phyloP scores from a whole-genome alignment of 92 coral and sea anemone species.

The Zoanthus gigantus region DNA sequence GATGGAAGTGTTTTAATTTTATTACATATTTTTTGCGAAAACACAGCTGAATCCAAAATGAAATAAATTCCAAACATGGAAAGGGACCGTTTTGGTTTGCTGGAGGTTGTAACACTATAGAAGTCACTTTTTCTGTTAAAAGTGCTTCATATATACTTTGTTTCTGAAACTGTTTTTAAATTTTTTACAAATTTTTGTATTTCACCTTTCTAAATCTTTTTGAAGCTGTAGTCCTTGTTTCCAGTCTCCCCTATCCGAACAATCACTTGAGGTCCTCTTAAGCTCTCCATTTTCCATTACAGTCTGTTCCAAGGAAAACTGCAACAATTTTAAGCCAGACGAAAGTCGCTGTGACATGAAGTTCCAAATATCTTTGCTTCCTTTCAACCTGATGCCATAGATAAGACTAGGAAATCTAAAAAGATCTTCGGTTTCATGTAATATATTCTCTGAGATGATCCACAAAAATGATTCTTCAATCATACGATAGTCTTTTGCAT shows the following conservation, averaged over 20 bases:
- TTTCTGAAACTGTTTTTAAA: neutral
- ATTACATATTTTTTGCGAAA: too few relatives aligned
- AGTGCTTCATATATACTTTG: too few relatives aligned
- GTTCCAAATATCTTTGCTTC: constrained; percentile 14
- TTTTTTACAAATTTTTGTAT: neutral
- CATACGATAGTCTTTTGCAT: constrained; percentile 78
- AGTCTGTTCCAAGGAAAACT: constrained; percentile 36
- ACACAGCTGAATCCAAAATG: too few relatives aligned
- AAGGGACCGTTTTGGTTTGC: too few relatives aligned
- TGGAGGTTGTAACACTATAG: too few relatives aligned
- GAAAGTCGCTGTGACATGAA: constrained; percentile 56
- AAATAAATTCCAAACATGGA: too few relatives aligned
- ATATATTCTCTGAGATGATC: constrained; percentile 76
- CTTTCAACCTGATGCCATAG: constrained; percentile 64
- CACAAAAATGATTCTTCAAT: constrained; percentile 72
- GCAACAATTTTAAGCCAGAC: constrained; percentile 58
- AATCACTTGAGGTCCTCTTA: constrained; percentile 21
- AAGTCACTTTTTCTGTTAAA: too few relatives aligned
- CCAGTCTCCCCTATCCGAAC: constrained; percentile 56
- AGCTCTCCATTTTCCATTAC: neutral
- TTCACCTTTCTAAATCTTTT: constrained; percentile 57
- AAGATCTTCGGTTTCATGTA: constrained; percentile 41
- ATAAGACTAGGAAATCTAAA: constrained; percentile 76
- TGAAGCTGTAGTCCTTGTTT: constrained; percentile 45
- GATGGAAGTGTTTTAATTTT: too few relatives aligned